These are phyloP conservation scores for Ranitomeya variabilis DNA, from an alignment of 2,113 vertebrate species.

Conservation along the genomic window DNA sequence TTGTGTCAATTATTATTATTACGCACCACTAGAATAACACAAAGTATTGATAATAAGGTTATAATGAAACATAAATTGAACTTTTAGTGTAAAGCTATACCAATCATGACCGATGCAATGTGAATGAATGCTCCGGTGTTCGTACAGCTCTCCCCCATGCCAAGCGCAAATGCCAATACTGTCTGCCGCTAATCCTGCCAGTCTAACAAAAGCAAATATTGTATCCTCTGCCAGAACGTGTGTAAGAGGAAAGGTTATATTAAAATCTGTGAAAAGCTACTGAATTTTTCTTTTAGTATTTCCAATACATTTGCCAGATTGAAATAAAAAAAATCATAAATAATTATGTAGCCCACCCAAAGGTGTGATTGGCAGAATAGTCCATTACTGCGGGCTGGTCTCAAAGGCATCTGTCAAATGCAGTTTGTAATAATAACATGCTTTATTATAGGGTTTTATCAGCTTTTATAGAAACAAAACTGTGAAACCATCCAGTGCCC, in stretches of 20 bases:
- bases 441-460: neutral
- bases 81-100: neutral
- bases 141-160: neutral
- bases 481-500: neutral
- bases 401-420: neutral
- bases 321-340: conserved; percentile 19
- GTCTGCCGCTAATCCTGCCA: conserved; percentile 14
- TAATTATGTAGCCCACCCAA: neutral
- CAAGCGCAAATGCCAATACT: neutral
- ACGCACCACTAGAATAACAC: no score
- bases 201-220: conserved; percentile 19
- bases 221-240: neutral
- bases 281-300: neutral
- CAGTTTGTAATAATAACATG: neutral
- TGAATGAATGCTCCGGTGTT: conserved; percentile 14
- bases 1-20: neutral
- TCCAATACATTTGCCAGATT: conserved; percentile 10
- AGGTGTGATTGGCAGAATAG: neutral
- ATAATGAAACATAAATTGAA: neutral
- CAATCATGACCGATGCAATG: neutral
- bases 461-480: neutral
- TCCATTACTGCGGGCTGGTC: neutral
- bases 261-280: neutral
- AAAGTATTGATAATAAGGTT: neutral
- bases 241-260: neutral